Conservation (phyloP, 2,888 invertebrate genomes). For the Lumbricus terrestris region DNA sequence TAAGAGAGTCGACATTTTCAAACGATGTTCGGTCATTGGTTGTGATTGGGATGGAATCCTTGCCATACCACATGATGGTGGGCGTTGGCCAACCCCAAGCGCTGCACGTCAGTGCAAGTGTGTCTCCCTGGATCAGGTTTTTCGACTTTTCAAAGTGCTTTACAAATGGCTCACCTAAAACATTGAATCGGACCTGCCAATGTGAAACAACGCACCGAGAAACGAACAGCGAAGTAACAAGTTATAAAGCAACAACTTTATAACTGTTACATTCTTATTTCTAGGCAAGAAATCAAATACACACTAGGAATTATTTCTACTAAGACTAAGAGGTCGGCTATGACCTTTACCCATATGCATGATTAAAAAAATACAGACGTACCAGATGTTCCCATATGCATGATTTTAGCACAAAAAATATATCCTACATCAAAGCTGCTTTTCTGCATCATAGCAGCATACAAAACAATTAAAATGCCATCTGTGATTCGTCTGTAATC, state of each 20-base stretch:
- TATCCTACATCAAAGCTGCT: too few relatives aligned
- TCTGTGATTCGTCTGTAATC: neutral
- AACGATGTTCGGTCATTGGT: neutral
- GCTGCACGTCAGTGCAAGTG: constrained; percentile 22
- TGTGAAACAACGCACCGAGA: neutral
- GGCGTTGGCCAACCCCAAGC: constrained; percentile 28
- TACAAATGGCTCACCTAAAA: constrained; percentile 23
- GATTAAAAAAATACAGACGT: too few relatives aligned
- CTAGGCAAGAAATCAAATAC: too few relatives aligned
- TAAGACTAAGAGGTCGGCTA: too few relatives aligned
- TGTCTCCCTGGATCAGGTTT: constrained; percentile 24
- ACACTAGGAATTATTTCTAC: too few relatives aligned
- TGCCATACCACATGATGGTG: constrained; percentile 16
- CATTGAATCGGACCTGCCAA: neutral
- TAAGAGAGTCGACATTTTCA: neutral
- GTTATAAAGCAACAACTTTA: neutral
- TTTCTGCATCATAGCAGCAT: too few relatives aligned
- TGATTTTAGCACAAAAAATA: too few relatives aligned
- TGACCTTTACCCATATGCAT: too few relatives aligned
- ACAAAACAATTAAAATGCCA: too few relatives aligned
- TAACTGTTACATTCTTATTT: too few relatives aligned
- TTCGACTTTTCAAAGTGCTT: constrained; percentile 22
- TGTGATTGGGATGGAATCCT: neutral
- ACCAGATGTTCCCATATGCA: too few relatives aligned
- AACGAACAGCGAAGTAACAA: neutral